Conservation (phyloP, 1,140 invertebrate genomes). For the Pomacea maculata region DNA sequence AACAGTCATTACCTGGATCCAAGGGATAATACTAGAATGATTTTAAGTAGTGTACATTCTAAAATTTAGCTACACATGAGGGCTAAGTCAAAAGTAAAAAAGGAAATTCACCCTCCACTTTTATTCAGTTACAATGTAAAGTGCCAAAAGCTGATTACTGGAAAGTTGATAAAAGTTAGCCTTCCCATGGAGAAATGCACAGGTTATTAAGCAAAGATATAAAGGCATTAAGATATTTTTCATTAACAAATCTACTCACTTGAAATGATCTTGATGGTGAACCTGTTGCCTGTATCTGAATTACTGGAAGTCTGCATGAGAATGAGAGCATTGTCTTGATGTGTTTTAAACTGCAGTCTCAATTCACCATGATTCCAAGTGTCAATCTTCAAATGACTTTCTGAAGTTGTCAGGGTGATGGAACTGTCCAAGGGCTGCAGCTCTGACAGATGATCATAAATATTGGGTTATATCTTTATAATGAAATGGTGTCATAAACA, state of each 20-base stretch:
- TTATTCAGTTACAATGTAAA: not conserved
- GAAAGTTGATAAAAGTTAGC: not conserved
- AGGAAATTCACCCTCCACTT: too few species aligned
- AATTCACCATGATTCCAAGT: slow-evolving; percentile 92
- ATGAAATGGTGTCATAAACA: not conserved
- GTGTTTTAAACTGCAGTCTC: slow-evolving; percentile 91
- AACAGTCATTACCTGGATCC: too few species aligned
- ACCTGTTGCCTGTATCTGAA: slow-evolving; percentile 40
- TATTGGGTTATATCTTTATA: not conserved
- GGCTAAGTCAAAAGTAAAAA: too few species aligned
- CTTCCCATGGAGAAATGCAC: not conserved
- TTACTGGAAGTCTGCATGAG: slow-evolving; percentile 77
- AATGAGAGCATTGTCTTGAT: slow-evolving; percentile 86
- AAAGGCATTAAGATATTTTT: not conserved
- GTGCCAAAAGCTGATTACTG: not conserved
- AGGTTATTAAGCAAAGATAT: not conserved
- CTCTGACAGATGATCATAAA: slow-evolving; percentile 26
- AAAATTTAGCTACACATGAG: too few species aligned
- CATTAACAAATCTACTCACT: slow-evolving; percentile 27
- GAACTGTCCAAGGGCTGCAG: slow-evolving; percentile 33
- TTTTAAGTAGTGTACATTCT: too few species aligned
- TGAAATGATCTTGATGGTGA: slow-evolving; percentile 43
- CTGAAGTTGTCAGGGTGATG: slow-evolving; percentile 90
- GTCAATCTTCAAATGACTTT: slow-evolving; percentile 90
- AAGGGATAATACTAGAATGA: too few species aligned